Conservation (phyloP, 2,113 vertebrate species). For the Halichoeres trimaculatus region DNA sequence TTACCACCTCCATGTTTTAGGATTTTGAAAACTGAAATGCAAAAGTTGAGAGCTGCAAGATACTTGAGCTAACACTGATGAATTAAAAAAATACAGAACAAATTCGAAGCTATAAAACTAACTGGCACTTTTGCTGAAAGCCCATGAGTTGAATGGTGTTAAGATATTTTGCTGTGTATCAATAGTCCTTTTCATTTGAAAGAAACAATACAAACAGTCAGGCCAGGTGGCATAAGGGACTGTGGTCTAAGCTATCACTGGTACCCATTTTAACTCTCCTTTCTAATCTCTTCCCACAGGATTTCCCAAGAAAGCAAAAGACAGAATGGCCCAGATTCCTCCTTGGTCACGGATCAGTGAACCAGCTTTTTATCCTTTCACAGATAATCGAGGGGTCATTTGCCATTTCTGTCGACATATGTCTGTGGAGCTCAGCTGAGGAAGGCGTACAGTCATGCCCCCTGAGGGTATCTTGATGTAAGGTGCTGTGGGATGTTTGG, state of each 20-base stretch:
- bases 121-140: conserved; percentile 8
- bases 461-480: conserved; percentile 11
- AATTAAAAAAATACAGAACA: neutral
- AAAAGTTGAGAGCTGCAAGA: conserved; percentile 32
- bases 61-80: neutral
- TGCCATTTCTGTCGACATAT: conserved; percentile 33
- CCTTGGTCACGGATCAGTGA: conserved; percentile 41
- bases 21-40: conserved; percentile 37
- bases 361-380: conserved; percentile 38
- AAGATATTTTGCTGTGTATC: neutral
- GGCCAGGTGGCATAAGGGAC: neutral
- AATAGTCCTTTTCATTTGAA: neutral
- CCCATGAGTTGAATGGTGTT: neutral
- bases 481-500: conserved; percentile 25
- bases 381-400: conserved; percentile 52
- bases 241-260: conserved; percentile 13
- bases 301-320: conserved; percentile 17
- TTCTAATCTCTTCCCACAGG: neutral
- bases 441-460: neutral
- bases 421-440: conserved; percentile 25
- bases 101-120: neutral
- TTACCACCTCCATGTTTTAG: neutral
- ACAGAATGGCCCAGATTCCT: conserved; percentile 31
- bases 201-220: too few species aligned
- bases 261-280: conserved; percentile 10